These are phyloP conservation scores for Sterrhoptilus dennistouni DNA, from an alignment of 2,113 vertebrate genomes.

Conservation along the genomic window DNA sequence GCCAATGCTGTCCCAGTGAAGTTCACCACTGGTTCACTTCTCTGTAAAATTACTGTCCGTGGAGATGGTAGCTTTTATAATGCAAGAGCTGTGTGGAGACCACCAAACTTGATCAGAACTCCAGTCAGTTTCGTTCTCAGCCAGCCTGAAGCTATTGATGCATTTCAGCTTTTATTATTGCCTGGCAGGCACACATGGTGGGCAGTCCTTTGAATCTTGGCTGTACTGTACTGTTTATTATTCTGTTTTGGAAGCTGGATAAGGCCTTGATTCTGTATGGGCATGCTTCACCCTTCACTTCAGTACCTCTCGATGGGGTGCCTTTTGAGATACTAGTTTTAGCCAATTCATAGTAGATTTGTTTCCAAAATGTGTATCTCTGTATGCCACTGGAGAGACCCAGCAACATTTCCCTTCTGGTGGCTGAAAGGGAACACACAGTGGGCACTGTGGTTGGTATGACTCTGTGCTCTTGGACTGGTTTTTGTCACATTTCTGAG, in stretches of 20 bases:
- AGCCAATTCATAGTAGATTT: background rate
- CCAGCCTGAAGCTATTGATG: background rate
- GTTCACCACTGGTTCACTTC: background rate
- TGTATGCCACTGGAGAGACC: background rate
- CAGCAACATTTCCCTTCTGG: background rate
- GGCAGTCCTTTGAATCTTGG: background rate
- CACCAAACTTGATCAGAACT: background rate
- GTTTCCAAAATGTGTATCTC: background rate
- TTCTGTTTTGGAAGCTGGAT: background rate
- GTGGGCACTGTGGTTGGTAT: background rate
- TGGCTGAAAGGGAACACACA: background rate
- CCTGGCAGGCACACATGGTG: background rate
- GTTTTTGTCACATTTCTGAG: background rate
- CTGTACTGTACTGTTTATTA: background rate
- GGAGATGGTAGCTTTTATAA: background rate
- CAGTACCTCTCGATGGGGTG: background rate
- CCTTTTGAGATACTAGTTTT: background rate
- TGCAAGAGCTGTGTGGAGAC: background rate
- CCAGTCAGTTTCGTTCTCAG: background rate
- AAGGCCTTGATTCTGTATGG: background rate
- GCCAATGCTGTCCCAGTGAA: rapidly evolving
- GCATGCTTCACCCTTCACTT: background rate
- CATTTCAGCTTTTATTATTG: background rate
- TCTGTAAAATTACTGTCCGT: background rate
- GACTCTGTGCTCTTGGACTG: background rate